Evolutionary conservation across 2,888 invertebrate genomes (phyloP).

Genomic region (Melitaea athalia): DNA sequence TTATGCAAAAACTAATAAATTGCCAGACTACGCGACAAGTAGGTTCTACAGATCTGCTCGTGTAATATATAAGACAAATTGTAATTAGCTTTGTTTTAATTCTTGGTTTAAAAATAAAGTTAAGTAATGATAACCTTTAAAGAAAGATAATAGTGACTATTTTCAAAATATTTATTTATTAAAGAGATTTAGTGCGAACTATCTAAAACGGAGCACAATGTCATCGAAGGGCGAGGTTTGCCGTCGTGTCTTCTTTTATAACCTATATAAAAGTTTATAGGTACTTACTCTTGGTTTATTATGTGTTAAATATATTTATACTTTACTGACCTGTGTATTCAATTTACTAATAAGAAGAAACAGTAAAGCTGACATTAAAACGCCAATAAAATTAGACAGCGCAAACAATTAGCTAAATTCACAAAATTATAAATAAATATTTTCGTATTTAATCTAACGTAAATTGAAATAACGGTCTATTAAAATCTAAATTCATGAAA

Average conservation of each 20-base stretch:
- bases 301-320: conserved; percentile 54
- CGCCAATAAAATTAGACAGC: neutral
- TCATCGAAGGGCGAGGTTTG: conserved; percentile 44
- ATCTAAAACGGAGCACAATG: conserved; percentile 46
- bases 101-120: neutral
- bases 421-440: too few relatives aligned
- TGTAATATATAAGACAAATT: too few relatives aligned
- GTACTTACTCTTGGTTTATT: conserved; percentile 53
- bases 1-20: too few relatives aligned
- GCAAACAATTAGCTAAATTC: too few relatives aligned
- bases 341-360: conserved; percentile 26
- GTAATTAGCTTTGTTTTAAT: too few relatives aligned
- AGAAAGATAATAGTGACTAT: neutral
- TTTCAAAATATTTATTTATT: conserved; percentile 15
- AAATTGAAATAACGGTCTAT: too few relatives aligned
- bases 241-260: conserved; percentile 51
- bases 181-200: conserved; percentile 38
- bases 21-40: too few relatives aligned
- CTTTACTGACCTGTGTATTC: conserved; percentile 25
- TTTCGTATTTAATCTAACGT: too few relatives aligned
- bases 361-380: neutral
- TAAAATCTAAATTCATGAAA: too few relatives aligned
- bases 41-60: too few relatives aligned
- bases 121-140: neutral
- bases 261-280: conserved; percentile 56